Conservation (phyloP, 1,140 invertebrate species). For the Brevipalpus yothersi region DNA sequence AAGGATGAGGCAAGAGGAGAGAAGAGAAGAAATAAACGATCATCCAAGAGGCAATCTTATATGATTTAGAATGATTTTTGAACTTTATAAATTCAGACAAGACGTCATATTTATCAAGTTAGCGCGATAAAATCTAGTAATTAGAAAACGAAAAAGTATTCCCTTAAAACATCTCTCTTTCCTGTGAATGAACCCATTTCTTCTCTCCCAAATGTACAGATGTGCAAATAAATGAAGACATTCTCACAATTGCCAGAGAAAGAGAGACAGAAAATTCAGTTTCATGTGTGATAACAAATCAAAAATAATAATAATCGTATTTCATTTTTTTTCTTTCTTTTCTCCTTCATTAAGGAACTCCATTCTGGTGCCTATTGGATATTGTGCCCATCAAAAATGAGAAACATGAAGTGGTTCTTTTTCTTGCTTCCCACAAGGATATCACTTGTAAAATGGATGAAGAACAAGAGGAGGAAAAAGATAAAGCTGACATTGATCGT, state of each 20-base stretch:
- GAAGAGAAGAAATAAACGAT: too few relatives aligned
- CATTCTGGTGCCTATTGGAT: conserved; percentile 87
- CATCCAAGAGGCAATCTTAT: too few relatives aligned
- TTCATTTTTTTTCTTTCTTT: conserved; percentile 1
- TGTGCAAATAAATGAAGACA: too few relatives aligned
- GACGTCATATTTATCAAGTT: too few relatives aligned
- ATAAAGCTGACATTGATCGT: neutral
- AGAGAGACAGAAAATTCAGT: neutral
- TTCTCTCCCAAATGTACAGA: too few relatives aligned
- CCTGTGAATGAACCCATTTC: too few relatives aligned
- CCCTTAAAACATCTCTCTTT: too few relatives aligned
- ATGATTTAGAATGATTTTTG: too few relatives aligned
- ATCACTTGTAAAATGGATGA: conserved; percentile 55
- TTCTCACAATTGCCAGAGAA: neutral
- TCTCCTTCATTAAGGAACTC: conserved; percentile 36
- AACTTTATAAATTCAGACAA: too few relatives aligned
- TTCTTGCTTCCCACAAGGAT: conserved; percentile 86
- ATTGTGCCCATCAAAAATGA: conserved; percentile 97
- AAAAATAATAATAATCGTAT: neutral
- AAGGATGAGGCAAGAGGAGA: too few relatives aligned
- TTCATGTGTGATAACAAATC: neutral
- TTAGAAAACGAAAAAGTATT: too few relatives aligned
- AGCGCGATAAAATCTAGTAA: too few relatives aligned
- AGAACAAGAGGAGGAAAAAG: neutral
- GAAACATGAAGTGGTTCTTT: conserved; percentile 83